Conservation (phyloP, 23 tunicate genomes). For the Botrylloides violaceus region DNA sequence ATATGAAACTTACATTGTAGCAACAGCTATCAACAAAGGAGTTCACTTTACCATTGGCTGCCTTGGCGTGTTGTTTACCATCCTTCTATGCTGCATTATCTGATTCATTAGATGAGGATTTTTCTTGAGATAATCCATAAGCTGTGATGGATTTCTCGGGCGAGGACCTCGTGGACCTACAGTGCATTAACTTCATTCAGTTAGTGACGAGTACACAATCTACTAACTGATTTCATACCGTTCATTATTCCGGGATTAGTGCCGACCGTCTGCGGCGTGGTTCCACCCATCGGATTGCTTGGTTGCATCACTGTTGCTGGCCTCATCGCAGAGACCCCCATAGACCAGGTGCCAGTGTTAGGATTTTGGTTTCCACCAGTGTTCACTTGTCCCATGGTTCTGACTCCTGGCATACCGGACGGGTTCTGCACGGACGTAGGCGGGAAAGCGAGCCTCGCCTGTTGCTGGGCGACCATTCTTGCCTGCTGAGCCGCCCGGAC, state of each 20-base stretch:
- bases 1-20: no score
- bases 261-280: slow-evolving; percentile 5
- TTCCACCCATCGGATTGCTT: not conserved
- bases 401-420: slow-evolving; percentile 7
- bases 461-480: slow-evolving; percentile 49
- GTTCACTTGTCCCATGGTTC: slow-evolving; percentile 7
- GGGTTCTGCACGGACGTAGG: no score
- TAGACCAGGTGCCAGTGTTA: slow-evolving; percentile 2
- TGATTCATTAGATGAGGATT: slow-evolving; percentile 51
- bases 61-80: not conserved
- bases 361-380: slow-evolving; percentile 1
- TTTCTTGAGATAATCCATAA: slow-evolving; percentile 21
- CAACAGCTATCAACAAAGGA: not conserved
- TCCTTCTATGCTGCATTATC: slow-evolving; percentile 19
- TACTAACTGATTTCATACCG: not conserved
- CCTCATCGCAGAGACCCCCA: no score
- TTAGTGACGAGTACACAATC: not conserved
- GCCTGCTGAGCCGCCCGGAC: slow-evolving; percentile 84
- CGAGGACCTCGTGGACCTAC: slow-evolving; percentile 7
- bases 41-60: not conserved
- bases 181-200: not conserved
- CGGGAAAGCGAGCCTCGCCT: no score
- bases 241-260: not conserved
- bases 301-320: not conserved
- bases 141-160: slow-evolving; percentile 12